Evolutionary conservation across 2,113 vertebrate genomes (phyloP).

Genomic region (Micromys minutus): DNA sequence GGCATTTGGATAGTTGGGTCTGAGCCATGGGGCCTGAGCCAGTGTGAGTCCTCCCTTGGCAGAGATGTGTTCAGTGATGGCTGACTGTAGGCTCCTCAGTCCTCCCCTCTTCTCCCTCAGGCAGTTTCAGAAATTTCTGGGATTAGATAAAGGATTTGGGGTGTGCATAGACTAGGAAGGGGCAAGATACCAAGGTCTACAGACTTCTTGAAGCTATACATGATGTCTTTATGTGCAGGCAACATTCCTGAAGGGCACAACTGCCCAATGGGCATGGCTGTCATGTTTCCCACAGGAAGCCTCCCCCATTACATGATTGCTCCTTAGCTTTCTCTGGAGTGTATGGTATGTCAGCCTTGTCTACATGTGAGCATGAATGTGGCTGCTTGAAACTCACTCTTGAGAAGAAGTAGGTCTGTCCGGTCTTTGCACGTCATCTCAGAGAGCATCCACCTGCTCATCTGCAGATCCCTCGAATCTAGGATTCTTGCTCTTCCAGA

Average conservation of each 20-base stretch:
- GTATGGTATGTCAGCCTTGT: neutral
- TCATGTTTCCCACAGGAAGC: neutral
- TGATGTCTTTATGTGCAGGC: neutral
- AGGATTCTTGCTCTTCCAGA: neutral
- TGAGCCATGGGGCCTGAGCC: neutral
- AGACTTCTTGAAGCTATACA: neutral
- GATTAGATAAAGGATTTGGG: neutral
- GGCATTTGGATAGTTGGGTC: conserved; percentile 41
- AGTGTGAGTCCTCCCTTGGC: neutral
- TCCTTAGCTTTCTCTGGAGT: neutral
- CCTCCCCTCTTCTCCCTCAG: neutral
- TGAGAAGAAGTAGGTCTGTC: neutral
- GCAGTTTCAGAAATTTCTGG: neutral
- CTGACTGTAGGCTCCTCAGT: conserved; percentile 10
- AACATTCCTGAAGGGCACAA: neutral
- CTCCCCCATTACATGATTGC: too few species aligned
- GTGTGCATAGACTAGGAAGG: neutral
- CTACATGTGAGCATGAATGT: neutral
- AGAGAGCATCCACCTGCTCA: neutral
- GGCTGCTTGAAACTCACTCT: neutral
- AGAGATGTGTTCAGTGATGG: conserved; percentile 42
- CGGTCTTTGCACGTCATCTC: neutral
- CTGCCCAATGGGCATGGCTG: neutral
- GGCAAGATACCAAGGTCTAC: neutral
- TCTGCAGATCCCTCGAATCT: neutral